Evolutionary conservation across 30 jellyfish, hydroid and myxozoan genomes (phyloP), one percentile per base, ranked within the genome.

Genomic region (Hydra vulgaris): DNA sequence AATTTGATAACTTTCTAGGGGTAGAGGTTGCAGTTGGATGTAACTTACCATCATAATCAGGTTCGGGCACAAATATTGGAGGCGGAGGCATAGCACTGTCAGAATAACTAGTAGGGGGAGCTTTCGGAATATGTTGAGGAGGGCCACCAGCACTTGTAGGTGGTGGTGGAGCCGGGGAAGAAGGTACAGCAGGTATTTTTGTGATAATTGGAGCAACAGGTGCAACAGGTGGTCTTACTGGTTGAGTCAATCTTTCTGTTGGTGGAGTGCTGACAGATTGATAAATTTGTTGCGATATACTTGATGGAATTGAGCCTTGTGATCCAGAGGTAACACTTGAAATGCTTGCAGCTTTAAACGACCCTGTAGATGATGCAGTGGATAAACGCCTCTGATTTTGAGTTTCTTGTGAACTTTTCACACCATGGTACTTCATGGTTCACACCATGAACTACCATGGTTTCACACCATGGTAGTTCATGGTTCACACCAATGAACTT

Each of bases 321-420:
- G 92, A 78, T 70, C 96, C 85, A 25, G 97, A 90, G 24, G 85
- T 80, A 88, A 56, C 67, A 86, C 97, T 81, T 77, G 95, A 21
- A 26, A 72, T 52, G 81, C 79, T 24, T 19, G 72, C 53, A 26
- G 89, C 94, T 53, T 83, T 86, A 26, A 79, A 68, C 69, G 87
- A 84, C 7, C 92, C 96, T 0, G 97, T 85, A 16, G 96, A 87
- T 1, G 97, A 90, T 12, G 97, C 82, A 20, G 85, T 74, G 17
- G 97, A 90, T 8, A 84, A 81, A 27, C 96, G 87, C 18, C 97
- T n/a, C n/a, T n/a, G 79, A n/a, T 22, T 17, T 40, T 15, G 73
- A 54, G 23, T 75, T 53, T 23, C 66, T 54, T 90, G 87, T 24
- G 79, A 94, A 8, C 94, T 86, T 27, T 89, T 81, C 19, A 90